Evolutionary conservation across 37 sponge, comb jelly and placozoan species (phyloP).

Genomic region (Mnemiopsis leidyi): DNA sequence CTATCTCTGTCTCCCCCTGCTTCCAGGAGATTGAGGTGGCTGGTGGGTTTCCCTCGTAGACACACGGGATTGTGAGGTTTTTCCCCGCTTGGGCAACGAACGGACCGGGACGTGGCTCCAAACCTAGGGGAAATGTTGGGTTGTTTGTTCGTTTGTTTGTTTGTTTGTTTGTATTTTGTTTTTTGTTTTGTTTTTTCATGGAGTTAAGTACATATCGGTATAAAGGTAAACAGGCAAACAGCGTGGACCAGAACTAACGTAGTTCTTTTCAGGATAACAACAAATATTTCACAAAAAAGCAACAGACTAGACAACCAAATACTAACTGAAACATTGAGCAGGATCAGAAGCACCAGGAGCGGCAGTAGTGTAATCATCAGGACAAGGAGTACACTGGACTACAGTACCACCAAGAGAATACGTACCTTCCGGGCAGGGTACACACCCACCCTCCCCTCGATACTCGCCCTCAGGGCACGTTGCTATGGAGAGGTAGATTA

Average conservation of each 20-base stretch:
- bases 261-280: too few species aligned
- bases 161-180: too few species aligned
- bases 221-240: too few species aligned
- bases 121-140: not conserved
- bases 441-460: not conserved
- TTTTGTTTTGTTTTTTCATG: too few species aligned
- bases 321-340: not conserved
- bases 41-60: conserved; percentile 32
- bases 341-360: not conserved
- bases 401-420: not conserved
- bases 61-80: not conserved
- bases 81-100: not conserved
- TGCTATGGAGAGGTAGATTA: not conserved
- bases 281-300: too few species aligned
- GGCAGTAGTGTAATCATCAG: not conserved
- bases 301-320: not conserved
- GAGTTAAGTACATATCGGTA: too few species aligned
- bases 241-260: too few species aligned
- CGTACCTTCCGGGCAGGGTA: not conserved
- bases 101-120: not conserved
- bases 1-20: not conserved
- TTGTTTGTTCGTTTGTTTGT: too few species aligned
- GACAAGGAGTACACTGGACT: not conserved
- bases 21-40: conserved; percentile 12
- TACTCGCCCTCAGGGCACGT: conserved; percentile 37